Base-by-base conservation (phyloP, 2,797 vertebrate species). In the Protonibea diacanthus region DNA sequence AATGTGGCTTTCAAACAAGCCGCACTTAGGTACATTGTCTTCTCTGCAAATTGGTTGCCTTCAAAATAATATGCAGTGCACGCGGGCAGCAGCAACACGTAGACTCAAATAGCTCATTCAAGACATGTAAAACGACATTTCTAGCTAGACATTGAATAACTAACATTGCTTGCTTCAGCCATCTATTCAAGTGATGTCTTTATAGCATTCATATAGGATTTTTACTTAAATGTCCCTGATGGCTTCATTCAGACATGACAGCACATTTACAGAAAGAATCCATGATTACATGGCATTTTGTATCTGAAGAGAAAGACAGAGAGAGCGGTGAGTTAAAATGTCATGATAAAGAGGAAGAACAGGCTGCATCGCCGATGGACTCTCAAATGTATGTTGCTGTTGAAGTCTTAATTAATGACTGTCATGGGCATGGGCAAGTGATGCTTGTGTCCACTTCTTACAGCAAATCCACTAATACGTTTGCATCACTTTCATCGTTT, bases 31-130 rank as follows among this genome's bases (percentile, higher is more conserved):
- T 52, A 72, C 63, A 58, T 11, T 20, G 49, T 76, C 23, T 60
- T 52, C 45, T 47, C 62, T 66, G 21, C 48, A 47, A 55, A 59
- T 33, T 38, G 53, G 47, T 53, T 17, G 40, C 55, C 45, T 59
- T 58, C 1, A 59, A 55, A 65, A 53, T 7, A n/a, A 58, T 29
- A 33, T 53, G 20, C 18, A 64, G 20, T 25, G 47, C 17, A 27
- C 6, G 3, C 21, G n/a, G 40, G 58, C 11, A 27, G 7, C 45
- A 62, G 23, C 21, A 62, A 21, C 18, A 62, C 29, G 29, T n/a
- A 38, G 27, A 29, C 42, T 25, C 42, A 25, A 11, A 14, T 1
- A n/a, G 17, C 27, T 65, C 38, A n/a, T 65, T 49, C 12, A n/a
- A 27, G 27, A 58, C 6, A 33, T 14, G 18, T 21, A 38, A 66